These are phyloP conservation scores for Cynopterus brachyotis DNA, from an alignment of 2,113 vertebrate species.

Conservation along the genomic window DNA sequence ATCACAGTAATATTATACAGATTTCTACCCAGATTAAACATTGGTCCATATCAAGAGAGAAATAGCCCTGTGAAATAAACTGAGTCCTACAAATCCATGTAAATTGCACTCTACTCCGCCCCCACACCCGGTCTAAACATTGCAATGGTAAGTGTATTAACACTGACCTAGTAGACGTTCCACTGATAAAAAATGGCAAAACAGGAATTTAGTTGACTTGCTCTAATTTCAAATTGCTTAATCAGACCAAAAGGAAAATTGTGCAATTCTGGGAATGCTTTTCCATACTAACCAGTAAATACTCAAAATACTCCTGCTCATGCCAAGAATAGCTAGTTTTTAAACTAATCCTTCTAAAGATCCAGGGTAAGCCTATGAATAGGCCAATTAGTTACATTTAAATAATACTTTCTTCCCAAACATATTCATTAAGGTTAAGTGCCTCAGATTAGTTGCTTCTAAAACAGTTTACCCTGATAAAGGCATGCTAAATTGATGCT, in stretches of 20 bases:
- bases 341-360: slow-evolving; percentile 37
- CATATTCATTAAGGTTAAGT: slow-evolving; percentile 26
- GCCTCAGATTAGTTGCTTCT: slow-evolving; percentile 13
- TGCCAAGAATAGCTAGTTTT: not conserved
- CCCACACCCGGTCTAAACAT: not conserved
- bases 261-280: not conserved
- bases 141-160: not conserved
- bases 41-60: not conserved
- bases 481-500: slow-evolving; percentile 20
- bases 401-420: slow-evolving; percentile 44
- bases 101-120: not conserved
- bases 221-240: slow-evolving; percentile 11
- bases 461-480: slow-evolving; percentile 40
- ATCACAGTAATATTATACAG: not conserved
- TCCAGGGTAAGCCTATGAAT: not conserved
- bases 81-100: not conserved
- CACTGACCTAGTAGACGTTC: not conserved
- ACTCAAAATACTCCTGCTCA: not conserved
- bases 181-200: not conserved
- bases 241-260: slow-evolving; percentile 34
- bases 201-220: not conserved
- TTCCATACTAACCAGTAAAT: not conserved
- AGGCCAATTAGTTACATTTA: slow-evolving; percentile 48
- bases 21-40: slow-evolving; percentile 2
- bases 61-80: not conserved